A percentile compares a stretch with the other conserved stretches of the same genome.
These are phyloP conservation scores for Enoplosus armatus DNA, from an alignment of 2,797 vertebrate species.

Conservation along the genomic window DNA sequence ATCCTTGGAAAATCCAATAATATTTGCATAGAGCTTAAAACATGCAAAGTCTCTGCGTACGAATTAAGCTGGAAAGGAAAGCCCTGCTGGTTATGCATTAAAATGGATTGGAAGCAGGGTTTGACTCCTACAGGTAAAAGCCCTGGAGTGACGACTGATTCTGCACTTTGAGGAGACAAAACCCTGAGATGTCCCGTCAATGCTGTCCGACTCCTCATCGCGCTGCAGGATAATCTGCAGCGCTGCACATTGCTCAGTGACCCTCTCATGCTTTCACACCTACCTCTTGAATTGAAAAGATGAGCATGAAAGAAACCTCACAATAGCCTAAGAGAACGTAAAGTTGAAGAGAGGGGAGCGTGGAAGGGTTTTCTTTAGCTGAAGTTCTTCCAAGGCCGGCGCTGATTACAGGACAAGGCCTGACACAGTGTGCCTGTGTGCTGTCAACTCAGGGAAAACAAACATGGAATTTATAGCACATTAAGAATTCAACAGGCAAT, in stretches of 20 bases:
- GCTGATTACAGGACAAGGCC: slow-evolving; percentile 80
- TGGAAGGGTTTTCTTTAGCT: slow-evolving; percentile 51
- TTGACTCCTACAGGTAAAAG: slow-evolving; percentile 87
- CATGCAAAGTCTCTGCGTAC: slow-evolving; percentile 88
- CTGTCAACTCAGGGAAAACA: slow-evolving; percentile 85
- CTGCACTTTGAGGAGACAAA: slow-evolving; percentile 79
- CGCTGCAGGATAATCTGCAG: slow-evolving; percentile 72
- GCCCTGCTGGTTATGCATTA: slow-evolving; percentile 88
- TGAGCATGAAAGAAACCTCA: slow-evolving; percentile 65
- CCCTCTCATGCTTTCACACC: slow-evolving; percentile 75
- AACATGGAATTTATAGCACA: slow-evolving; percentile 87
- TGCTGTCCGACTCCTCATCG: slow-evolving; percentile 72
- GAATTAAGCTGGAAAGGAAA: slow-evolving; percentile 88
- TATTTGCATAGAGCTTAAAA: slow-evolving; percentile 91
- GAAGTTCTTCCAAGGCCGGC: slow-evolving; percentile 77
- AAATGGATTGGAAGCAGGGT: slow-evolving; percentile 86
- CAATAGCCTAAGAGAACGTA: slow-evolving; percentile 45
- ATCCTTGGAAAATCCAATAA: slow-evolving; percentile 90
- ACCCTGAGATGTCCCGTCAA: slow-evolving; percentile 74
- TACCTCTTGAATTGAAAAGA: slow-evolving; percentile 53
- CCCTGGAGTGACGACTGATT: slow-evolving; percentile 76
- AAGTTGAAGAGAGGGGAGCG: slow-evolving; percentile 47
- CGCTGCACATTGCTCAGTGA: slow-evolving; percentile 58
- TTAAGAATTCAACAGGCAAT: slow-evolving; percentile 89
- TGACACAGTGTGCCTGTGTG: slow-evolving; percentile 77